These are phyloP conservation scores for Malthinus flaveolus DNA, from an alignment of 2,888 invertebrate species.

Conservation along the genomic window DNA sequence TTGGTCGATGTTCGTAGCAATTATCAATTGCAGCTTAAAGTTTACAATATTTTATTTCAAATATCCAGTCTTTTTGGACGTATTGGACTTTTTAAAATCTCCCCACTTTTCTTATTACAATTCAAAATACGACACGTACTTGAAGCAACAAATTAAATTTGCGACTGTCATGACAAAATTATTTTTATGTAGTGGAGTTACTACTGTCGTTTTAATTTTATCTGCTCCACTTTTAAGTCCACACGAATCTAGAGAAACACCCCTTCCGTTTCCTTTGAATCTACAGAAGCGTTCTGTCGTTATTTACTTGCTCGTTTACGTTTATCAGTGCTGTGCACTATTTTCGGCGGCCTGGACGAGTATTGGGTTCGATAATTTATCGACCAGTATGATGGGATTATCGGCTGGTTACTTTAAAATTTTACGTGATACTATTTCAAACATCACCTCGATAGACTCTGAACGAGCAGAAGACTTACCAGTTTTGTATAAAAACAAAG, in stretches of 20 bases:
- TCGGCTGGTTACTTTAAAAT: slow-evolving; percentile 39
- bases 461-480: neutral
- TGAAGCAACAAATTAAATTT: slow-evolving; percentile 9
- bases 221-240: slow-evolving; percentile 1
- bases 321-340: slow-evolving; percentile 21
- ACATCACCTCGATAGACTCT: slow-evolving; percentile 9
- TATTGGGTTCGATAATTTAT: slow-evolving; percentile 39
- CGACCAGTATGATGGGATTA: slow-evolving; percentile 37
- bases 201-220: slow-evolving; percentile 11
- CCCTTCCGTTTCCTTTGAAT: slow-evolving; percentile 16
- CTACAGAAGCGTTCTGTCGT: slow-evolving; percentile 3
- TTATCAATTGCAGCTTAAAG: slow-evolving; percentile 17
- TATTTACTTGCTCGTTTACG: slow-evolving; percentile 10
- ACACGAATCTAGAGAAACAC: slow-evolving; percentile 5
- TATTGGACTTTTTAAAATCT: slow-evolving; percentile 18
- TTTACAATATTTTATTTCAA: slow-evolving; percentile 18
- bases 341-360: slow-evolving; percentile 34
- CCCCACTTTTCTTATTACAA: slow-evolving; percentile 19
- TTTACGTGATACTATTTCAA: slow-evolving; percentile 32
- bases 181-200: slow-evolving; percentile 16
- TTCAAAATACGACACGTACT: slow-evolving; percentile 9
- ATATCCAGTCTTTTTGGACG: slow-evolving; percentile 13
- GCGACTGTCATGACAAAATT: slow-evolving; percentile 6
- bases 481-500: slow-evolving; percentile 8
- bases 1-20: slow-evolving; percentile 15